Percentiles rank a stretch among this genome's conserved stretches.
Evolutionary conservation across 2,113 vertebrate genomes (phyloP).

Genomic region (Phyllostomus discolor): DNA sequence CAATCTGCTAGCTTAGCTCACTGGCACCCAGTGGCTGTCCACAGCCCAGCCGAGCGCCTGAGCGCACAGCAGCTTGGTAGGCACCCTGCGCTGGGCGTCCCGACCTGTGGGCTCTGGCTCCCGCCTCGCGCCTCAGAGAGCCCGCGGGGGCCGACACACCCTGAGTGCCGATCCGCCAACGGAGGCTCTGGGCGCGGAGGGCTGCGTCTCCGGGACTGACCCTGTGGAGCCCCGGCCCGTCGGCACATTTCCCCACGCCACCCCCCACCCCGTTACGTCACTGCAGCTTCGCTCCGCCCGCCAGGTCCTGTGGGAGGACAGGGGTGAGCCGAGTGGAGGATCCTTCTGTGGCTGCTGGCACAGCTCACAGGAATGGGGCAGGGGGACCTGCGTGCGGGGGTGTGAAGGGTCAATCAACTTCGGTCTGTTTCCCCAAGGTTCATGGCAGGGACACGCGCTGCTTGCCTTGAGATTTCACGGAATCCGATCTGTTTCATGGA

Average conservation of each 20-base stretch:
- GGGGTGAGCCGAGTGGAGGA: not conserved
- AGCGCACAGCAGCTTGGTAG: not conserved
- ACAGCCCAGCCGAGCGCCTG: not conserved
- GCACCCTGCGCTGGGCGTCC: not conserved
- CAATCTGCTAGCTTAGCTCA: not conserved
- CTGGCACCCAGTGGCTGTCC: not conserved
- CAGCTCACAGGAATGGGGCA: not conserved
- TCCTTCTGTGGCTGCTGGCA: not conserved
- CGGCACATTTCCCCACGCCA: constrained; percentile 40
- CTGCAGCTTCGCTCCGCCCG: constrained; percentile 41
- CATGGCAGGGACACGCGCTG: not conserved
- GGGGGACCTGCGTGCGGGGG: not conserved
- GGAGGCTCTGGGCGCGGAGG: not conserved
- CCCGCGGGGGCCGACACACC: not conserved
- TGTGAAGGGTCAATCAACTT: not conserved
- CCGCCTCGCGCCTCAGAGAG: not conserved
- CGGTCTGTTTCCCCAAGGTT: not conserved
- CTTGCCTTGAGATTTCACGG: not conserved
- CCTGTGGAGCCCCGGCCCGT: not conserved
- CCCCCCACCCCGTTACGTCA: constrained; percentile 58
- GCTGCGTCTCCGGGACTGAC: constrained; percentile 45
- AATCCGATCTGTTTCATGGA: not conserved
- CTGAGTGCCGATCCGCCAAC: not conserved
- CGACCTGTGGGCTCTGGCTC: not conserved
- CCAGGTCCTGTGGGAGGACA: not conserved